A percentile compares a stretch with the other conserved stretches of the same genome.
Conservation (phyloP, 2,113 vertebrate genomes). For the Rhea pennata region DNA sequence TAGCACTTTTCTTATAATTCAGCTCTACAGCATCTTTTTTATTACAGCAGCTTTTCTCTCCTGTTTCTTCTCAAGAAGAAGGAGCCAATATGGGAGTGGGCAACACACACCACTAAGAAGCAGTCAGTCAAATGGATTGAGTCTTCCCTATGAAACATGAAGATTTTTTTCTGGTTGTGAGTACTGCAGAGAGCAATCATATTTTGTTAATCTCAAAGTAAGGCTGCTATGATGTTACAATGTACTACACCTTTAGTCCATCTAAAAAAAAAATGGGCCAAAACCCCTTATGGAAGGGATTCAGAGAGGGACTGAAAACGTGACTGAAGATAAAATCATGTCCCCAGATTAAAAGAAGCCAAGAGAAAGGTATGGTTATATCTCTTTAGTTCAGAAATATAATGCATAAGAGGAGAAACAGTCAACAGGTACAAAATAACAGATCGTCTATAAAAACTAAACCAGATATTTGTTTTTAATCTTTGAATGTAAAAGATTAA, state of each 20-base stretch:
- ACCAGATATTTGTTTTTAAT: neutral
- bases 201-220: neutral
- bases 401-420: neutral
- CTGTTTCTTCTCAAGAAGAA: neutral
- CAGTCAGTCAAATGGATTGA: neutral
- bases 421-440: neutral
- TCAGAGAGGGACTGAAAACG: neutral
- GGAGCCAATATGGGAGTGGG: neutral
- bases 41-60: neutral
- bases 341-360: neutral
- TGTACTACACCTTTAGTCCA: accelerated
- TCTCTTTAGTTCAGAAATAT: neutral
- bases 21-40: neutral
- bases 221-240: neutral
- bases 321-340: neutral
- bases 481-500: neutral
- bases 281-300: neutral
- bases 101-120: neutral
- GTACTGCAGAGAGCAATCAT: neutral
- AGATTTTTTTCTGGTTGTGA: neutral
- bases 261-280: neutral
- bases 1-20: neutral
- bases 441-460: neutral
- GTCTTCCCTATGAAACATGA: neutral
- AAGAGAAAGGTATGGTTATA: neutral